These are phyloP conservation scores for Anguilla obscura DNA, from an alignment of 2,797 vertebrate species.

Conservation along the genomic window DNA sequence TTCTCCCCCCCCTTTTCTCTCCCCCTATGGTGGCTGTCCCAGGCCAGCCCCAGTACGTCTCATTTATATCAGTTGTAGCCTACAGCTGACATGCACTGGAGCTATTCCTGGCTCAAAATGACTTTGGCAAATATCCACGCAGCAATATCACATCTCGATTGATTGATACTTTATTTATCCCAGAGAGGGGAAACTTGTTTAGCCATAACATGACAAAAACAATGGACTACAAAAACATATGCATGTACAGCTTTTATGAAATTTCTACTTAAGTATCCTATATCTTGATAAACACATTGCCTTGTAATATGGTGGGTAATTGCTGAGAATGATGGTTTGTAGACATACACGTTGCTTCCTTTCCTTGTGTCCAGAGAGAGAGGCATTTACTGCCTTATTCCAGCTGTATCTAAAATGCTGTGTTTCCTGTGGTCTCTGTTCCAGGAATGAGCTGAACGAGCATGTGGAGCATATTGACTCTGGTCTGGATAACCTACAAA, in stretches of 20 bases:
- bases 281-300: not conserved
- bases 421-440: not conserved
- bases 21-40: no score
- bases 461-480: constrained; percentile 86
- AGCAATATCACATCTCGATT: not conserved
- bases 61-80: no score
- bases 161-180: not conserved
- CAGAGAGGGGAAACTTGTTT: not conserved
- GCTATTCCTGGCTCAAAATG: not conserved
- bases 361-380: not conserved
- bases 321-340: not conserved
- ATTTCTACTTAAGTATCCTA: not conserved
- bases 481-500: constrained; percentile 86
- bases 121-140: not conserved
- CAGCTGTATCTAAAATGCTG: not conserved
- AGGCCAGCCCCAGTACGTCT: no score
- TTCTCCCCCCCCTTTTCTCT: no score
- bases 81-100: no score
- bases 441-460: constrained; percentile 79
- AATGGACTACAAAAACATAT: not conserved
- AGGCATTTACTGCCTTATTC: not conserved
- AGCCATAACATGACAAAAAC: not conserved
- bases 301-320: not conserved
- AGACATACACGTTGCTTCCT: not conserved
- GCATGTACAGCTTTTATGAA: not conserved